phyloP scores from a whole-genome alignment of 2,113 vertebrate species.

The Cacatua alba region DNA sequence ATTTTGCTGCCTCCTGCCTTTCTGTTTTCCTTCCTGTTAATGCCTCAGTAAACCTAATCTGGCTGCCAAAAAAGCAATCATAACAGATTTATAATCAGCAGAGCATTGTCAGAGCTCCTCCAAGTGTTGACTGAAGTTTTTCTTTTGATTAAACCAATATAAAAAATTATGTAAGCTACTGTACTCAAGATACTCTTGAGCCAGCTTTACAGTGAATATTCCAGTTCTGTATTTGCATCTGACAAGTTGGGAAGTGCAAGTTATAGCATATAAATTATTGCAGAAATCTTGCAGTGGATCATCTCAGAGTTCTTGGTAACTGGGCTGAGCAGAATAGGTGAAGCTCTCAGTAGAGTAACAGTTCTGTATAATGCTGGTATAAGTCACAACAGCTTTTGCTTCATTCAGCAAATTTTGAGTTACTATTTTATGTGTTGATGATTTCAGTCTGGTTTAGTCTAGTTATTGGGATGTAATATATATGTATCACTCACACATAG shows the following conservation, averaged over 20 bases:
- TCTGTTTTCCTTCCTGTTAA: background rate
- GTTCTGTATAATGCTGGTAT: background rate
- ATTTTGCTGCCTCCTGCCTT: background rate
- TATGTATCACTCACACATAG: background rate
- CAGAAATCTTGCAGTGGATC: background rate
- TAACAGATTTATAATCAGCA: background rate
- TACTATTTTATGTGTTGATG: background rate
- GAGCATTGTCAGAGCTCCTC: background rate
- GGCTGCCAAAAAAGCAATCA: background rate
- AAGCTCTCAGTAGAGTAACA: background rate
- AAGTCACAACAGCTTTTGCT: background rate
- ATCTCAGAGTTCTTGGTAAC: background rate
- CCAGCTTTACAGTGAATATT: background rate
- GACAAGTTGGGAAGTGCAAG: background rate
- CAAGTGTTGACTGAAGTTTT: background rate
- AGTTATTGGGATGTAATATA: background rate
- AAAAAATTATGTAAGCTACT: background rate
- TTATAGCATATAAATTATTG: background rate
- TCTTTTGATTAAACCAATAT: background rate
- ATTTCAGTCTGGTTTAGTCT: background rate
- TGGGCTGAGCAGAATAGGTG: background rate
- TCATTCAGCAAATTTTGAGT: background rate
- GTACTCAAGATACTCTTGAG: background rate
- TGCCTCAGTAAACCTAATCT: background rate
- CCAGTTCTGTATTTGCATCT: background rate